Conservation (phyloP, 2,113 vertebrate genomes). For the Amphilophus citrinellus region DNA sequence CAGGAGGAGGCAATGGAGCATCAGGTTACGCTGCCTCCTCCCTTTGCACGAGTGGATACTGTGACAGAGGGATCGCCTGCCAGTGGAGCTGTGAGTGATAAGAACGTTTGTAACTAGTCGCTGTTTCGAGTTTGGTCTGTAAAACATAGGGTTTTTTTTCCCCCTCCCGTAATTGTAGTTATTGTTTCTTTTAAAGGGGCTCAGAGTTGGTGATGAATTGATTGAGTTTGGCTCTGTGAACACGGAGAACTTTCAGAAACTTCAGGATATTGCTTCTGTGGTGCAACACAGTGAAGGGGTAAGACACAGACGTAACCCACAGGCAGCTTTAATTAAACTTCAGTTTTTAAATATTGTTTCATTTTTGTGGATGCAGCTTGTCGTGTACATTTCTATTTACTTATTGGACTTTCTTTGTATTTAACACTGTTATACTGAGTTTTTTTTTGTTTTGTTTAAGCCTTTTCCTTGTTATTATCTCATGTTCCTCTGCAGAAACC, state of each 20-base stretch:
- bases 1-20: constrained; percentile 74
- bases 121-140: background rate
- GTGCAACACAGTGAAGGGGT: constrained; percentile 97
- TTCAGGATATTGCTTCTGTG: constrained; percentile 91
- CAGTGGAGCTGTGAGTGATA: constrained; percentile 83
- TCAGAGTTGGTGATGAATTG: constrained; percentile 90
- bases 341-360: background rate
- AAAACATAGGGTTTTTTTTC: background rate
- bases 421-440: too few relatives aligned
- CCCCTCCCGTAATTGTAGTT: background rate
- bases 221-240: constrained; percentile 95
- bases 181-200: constrained; percentile 80
- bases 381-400: background rate
- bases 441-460: background rate
- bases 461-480: background rate
- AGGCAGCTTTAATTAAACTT: background rate
- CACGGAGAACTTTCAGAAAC: constrained; percentile 88
- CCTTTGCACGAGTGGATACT: constrained; percentile 89
- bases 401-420: background rate
- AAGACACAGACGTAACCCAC: constrained; percentile 59
- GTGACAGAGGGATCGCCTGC: constrained; percentile 91
- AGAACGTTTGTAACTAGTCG: background rate
- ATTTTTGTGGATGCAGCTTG: background rate
- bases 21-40: constrained; percentile 57
- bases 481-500: constrained; percentile 82